Conservation (phyloP, 2,888 invertebrate species). For the Eupsilia transversa region DNA sequence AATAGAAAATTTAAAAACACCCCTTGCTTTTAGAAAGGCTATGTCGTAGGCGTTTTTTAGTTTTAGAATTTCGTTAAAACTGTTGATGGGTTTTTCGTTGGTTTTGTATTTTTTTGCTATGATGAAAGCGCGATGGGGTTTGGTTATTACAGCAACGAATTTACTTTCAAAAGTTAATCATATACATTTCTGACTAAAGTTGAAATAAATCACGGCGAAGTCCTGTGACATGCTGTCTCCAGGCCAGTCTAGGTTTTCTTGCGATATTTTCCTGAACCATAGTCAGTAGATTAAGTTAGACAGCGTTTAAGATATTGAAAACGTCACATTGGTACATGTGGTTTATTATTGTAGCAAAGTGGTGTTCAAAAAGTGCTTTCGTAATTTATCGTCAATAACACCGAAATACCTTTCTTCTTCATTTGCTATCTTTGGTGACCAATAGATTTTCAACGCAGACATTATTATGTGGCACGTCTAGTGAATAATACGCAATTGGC, state of each 20-base stretch:
- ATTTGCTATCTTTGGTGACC: not conserved
- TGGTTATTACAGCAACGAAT: constrained; percentile 16
- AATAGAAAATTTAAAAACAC: constrained; percentile 79
- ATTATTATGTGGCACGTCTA: constrained; percentile 5
- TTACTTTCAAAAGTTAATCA: constrained; percentile 14
- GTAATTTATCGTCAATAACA: not conserved
- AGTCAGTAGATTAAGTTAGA: not conserved
- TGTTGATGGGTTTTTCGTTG: constrained; percentile 62
- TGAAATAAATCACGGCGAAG: constrained; percentile 20
- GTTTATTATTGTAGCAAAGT: not conserved
- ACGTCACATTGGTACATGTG: not conserved
- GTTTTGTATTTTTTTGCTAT: constrained; percentile 27
- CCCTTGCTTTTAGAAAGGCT: constrained; percentile 65
- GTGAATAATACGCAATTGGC: constrained; percentile 19
- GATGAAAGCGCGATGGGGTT: constrained; percentile 11
- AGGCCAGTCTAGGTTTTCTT: constrained; percentile 8
- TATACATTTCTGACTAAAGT: not conserved
- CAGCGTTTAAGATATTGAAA: constrained; percentile 15
- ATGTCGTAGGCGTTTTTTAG: constrained; percentile 46
- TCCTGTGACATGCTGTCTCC: not conserved
- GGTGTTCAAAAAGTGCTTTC: not conserved
- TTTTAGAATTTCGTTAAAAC: constrained; percentile 58
- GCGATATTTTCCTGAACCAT: not conserved
- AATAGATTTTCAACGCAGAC: not conserved
- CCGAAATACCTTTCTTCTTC: not conserved